phyloP scores from a whole-genome alignment of 2,797 vertebrate genomes.

The Mastacembelus armatus region DNA sequence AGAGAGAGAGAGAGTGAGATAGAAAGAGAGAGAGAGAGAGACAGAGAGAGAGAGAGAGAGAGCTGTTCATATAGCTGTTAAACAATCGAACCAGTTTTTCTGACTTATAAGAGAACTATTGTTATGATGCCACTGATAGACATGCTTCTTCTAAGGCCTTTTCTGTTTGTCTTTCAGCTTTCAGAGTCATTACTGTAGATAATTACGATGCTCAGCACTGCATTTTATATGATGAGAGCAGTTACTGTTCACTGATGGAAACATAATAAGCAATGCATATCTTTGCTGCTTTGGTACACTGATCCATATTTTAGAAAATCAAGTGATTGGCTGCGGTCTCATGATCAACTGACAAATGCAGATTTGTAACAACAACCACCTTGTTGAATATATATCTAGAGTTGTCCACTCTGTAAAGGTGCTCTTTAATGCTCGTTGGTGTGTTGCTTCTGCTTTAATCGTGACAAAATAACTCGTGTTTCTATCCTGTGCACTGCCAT shows the following conservation, averaged over 20 bases:
- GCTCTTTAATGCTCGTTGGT: neutral
- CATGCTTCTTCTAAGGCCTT: neutral
- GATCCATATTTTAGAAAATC: slow-evolving; percentile 15
- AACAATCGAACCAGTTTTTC: neutral
- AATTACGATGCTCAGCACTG: slow-evolving; percentile 32
- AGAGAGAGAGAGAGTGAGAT: no score
- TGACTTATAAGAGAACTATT: neutral
- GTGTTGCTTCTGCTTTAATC: slow-evolving; percentile 7
- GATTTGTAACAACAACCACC: no score
- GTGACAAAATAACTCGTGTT: slow-evolving; percentile 20
- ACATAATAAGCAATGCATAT: slow-evolving; percentile 15
- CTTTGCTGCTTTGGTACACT: slow-evolving; percentile 14
- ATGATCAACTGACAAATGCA: no score
- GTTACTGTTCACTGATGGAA: slow-evolving; percentile 31
- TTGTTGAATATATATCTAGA: neutral
- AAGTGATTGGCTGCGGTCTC: neutral
- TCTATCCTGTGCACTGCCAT: slow-evolving; percentile 26
- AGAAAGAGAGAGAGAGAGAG: no score
- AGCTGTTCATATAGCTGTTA: no score
- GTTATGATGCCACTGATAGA: neutral
- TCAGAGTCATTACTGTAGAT: slow-evolving; percentile 39
- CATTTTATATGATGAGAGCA: slow-evolving; percentile 35
- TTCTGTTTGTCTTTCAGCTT: slow-evolving; percentile 26
- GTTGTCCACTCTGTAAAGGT: neutral
- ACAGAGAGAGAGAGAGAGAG: no score